Evolutionary conservation across 2,113 vertebrate species (phyloP).

Genomic region (Petroica traversi): DNA sequence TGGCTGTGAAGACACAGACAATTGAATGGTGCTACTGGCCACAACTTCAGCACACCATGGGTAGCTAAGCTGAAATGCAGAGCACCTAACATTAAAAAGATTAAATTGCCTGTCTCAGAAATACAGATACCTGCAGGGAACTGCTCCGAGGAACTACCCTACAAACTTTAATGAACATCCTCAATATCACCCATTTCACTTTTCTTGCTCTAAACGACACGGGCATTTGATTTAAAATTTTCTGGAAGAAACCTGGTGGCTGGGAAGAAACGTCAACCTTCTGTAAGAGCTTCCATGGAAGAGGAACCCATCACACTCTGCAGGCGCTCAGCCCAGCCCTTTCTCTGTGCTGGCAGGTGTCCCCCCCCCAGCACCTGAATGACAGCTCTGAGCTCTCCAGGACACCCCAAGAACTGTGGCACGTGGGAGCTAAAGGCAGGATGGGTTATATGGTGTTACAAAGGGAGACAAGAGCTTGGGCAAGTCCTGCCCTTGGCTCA

Average conservation of each 20-base stretch:
- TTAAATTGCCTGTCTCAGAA: background rate
- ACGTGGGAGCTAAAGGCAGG: rapidly evolving
- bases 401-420: background rate
- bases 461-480: rapidly evolving
- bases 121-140: rapidly evolving
- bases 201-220: background rate
- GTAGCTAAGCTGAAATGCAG: background rate
- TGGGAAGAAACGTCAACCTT: background rate
- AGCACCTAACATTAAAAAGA: background rate
- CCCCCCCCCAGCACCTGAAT: background rate
- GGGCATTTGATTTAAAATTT: background rate
- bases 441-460: background rate
- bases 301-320: rapidly evolving
- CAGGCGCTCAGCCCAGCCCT: background rate
- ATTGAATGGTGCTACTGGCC: background rate
- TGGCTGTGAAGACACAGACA: background rate
- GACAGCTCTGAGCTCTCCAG: background rate
- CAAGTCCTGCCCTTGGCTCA: background rate
- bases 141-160: background rate
- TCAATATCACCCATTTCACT: background rate
- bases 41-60: background rate
- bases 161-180: background rate
- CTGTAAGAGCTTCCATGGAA: rapidly evolving
- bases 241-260: background rate
- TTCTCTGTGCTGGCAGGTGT: rapidly evolving